Percentiles rank a stretch among this genome's conserved stretches.
Conservation (phyloP, 1,140 invertebrate species). For the Atopsyche davidsoni region DNA sequence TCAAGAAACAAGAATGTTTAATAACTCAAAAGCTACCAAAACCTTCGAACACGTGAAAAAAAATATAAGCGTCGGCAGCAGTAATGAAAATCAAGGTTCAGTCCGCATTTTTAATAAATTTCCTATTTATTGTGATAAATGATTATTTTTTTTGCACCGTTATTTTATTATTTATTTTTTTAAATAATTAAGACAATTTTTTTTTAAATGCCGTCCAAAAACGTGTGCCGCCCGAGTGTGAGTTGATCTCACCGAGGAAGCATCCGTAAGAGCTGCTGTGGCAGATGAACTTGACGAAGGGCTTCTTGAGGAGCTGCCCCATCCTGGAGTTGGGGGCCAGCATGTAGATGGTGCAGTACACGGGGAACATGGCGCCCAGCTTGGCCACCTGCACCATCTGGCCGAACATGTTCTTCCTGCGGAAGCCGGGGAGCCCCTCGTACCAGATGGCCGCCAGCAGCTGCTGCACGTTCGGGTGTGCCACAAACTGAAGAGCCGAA, state of each 20-base stretch:
- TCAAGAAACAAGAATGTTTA: too few species aligned
- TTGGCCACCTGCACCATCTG: slow-evolving; percentile 75
- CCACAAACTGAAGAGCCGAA: slow-evolving; percentile 78
- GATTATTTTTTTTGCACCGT: too few species aligned
- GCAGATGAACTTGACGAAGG: slow-evolving; percentile 91
- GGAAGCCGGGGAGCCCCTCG: slow-evolving; percentile 82
- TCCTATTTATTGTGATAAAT: too few species aligned
- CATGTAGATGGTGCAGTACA: slow-evolving; percentile 81
- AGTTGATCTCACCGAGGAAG: slow-evolving; percentile 70
- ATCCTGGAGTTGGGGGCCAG: slow-evolving; percentile 73
- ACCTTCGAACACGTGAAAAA: too few species aligned
- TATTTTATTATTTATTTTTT: too few species aligned
- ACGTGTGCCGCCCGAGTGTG: too few species aligned
- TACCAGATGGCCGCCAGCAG: slow-evolving; percentile 88
- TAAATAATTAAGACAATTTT: too few species aligned
- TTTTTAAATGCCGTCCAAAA: too few species aligned
- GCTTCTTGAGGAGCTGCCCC: slow-evolving; percentile 81
- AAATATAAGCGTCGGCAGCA: too few species aligned
- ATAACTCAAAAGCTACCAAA: too few species aligned
- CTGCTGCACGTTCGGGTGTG: slow-evolving; percentile 90
- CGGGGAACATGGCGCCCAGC: slow-evolving; percentile 76
- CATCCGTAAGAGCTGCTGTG: slow-evolving; percentile 85
- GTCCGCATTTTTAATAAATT: too few species aligned
- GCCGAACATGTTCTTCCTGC: slow-evolving; percentile 66
- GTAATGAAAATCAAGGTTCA: too few species aligned